Conservation (phyloP, 2,797 vertebrate genomes). For the Mus spretus region DNA sequence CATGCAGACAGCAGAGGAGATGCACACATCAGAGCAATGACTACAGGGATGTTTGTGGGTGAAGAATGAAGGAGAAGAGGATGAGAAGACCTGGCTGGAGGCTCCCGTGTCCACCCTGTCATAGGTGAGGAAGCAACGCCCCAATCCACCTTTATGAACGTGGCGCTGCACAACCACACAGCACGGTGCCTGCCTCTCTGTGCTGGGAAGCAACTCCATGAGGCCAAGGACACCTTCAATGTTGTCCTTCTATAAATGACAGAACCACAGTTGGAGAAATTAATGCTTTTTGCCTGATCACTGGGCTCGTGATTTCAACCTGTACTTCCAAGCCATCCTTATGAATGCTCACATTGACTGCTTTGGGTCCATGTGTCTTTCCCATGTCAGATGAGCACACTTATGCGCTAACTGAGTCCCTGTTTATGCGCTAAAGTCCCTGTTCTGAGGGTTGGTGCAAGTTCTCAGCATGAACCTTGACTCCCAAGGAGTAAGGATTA, state of each 20-base stretch:
- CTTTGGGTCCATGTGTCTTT: neutral
- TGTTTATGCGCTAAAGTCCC: neutral
- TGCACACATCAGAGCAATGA: slow-evolving; percentile 45
- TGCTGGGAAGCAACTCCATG: neutral
- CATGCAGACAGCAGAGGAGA: neutral
- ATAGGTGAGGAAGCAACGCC: neutral
- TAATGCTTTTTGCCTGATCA: neutral
- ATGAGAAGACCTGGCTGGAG: neutral
- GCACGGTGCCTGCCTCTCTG: neutral
- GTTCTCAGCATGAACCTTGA: slow-evolving; percentile 3
- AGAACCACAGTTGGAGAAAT: slow-evolving; percentile 45
- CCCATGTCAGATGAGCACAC: neutral
- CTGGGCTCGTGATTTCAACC: slow-evolving; percentile 20
- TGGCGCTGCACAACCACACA: neutral
- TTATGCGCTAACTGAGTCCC: neutral
- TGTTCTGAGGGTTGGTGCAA: neutral
- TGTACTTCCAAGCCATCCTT: slow-evolving; percentile 39
- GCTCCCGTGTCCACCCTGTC: neutral
- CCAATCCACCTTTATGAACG: neutral
- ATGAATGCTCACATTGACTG: slow-evolving; percentile 11
- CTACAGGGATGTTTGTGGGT: neutral
- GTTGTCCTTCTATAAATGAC: slow-evolving; percentile 47
- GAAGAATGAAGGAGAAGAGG: neutral
- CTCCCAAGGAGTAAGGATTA: neutral
- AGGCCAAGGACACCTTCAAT: neutral